Evolutionary conservation across 1,140 invertebrate genomes (phyloP).

Genomic region (Tyrophagus putrescentiae): DNA sequence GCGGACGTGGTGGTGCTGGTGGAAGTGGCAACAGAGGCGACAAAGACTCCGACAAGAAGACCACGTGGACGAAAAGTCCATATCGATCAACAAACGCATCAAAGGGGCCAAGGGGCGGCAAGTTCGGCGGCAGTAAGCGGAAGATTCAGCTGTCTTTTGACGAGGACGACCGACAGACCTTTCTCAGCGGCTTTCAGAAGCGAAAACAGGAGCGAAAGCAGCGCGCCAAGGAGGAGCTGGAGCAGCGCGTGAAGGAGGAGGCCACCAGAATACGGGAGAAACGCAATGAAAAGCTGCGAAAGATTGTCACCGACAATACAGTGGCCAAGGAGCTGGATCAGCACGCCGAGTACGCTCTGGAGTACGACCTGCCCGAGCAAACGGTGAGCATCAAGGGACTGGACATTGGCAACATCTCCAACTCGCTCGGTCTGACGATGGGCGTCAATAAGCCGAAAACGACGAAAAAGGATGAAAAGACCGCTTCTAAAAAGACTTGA

Average conservation of each 20-base stretch:
- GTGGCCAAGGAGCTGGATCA: not conserved
- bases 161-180: not conserved
- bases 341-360: not conserved
- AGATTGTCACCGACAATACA: not conserved
- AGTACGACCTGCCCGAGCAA: constrained; percentile 13
- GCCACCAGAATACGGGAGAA: constrained; percentile 19
- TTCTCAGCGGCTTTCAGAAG: constrained; percentile 15
- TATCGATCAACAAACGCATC: not conserved
- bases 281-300: constrained; percentile 10
- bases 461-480: not conserved
- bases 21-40: too few species aligned
- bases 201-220: constrained; percentile 22
- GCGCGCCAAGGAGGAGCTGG: constrained; percentile 18
- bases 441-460: not conserved
- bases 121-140: not conserved
- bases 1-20: not conserved
- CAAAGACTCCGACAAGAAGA: too few species aligned
- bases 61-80: too few species aligned
- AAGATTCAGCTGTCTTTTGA: not conserved
- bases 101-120: too few species aligned
- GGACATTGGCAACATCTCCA: not conserved
- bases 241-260: constrained; percentile 17
- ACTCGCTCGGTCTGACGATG: constrained; percentile 3
- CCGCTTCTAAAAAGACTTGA: not conserved
- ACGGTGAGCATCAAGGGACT: not conserved